Evolutionary conservation across 2,113 vertebrate genomes (phyloP), one percentile per base, ranked within the genome.

Genomic region (Pluvialis apricaria): DNA sequence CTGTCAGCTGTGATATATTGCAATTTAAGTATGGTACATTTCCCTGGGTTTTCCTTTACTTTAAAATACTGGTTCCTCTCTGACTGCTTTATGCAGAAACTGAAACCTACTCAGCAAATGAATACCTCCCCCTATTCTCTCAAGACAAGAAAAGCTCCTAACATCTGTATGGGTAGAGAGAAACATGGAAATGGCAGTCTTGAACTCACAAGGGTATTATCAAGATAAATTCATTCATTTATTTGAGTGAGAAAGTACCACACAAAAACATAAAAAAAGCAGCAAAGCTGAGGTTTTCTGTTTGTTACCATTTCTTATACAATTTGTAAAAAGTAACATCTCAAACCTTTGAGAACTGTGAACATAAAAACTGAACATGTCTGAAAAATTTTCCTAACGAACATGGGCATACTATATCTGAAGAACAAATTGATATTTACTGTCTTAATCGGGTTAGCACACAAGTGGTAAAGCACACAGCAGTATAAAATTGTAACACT

Each of bases 381-480:
- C 26, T 72, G 86, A 95, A 90, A 66, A 68, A 11, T 11, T 42
- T 60, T 90, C 26, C 65, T 66, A 45, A 92, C 86, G 49, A 79
- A 54, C 18, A 45, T 5, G 12, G 22, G 4, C 42, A 25, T 83
- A 54, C 6, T 85, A 24, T 85, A 84, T 85, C 22, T 88, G 91
- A 97, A 94, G 82, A 95, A 91, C 34, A 92, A 96, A 95, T 73
- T 95, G 88, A 95, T 83, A 82, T 91, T 96, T 95, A 92, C 55
- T 76, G 2, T 93, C 60, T 94, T 90, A 83, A 90, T 90, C 0
- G 0, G 25, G 40, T 86, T 96, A 95, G 58, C 54, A 91, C 73
- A 82, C 22, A 89, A 96, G 52, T 79, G 49, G 54, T 86, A 95
- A 96, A 96, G 61, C 80, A 96, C 95, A 96, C 57, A 96, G 47